Percentiles rank a stretch among this genome's conserved stretches.
phyloP scores from a whole-genome alignment of 2,113 vertebrate species.

The Mesitornis unicolor region DNA sequence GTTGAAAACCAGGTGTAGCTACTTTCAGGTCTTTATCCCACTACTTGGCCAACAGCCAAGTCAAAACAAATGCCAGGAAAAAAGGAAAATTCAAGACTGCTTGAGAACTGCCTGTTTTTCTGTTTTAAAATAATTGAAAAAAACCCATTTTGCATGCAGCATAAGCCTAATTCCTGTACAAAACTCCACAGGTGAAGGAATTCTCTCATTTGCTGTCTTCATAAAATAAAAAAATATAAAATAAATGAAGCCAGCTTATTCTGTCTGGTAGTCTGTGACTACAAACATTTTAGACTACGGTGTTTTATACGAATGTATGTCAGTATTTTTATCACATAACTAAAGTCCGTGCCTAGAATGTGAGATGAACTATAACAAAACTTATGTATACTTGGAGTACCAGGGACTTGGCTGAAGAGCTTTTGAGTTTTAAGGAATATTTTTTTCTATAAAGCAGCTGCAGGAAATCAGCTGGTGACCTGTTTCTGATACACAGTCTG shows the following conservation, averaged over 20 bases:
- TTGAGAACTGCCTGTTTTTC: not conserved
- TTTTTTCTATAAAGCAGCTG: not conserved
- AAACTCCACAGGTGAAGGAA: not conserved
- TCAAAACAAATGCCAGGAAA: not conserved
- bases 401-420: not conserved
- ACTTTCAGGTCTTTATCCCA: not conserved
- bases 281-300: not conserved
- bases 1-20: not conserved
- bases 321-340: not conserved
- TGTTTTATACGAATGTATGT: not conserved
- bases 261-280: not conserved
- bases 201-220: not conserved
- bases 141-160: not conserved
- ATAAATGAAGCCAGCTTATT: not conserved
- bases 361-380: not conserved
- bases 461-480: slow-evolving; percentile 27
- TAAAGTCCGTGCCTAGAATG: not conserved
- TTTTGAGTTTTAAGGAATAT: not conserved
- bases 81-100: not conserved
- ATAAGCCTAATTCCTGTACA: not conserved
- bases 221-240: not conserved
- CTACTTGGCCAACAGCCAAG: not conserved
- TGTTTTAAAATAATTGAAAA: not conserved
- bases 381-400: not conserved
- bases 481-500: not conserved